Evolutionary conservation across 2,797 vertebrate species (phyloP).

Genomic region (Podargus strigoides): DNA sequence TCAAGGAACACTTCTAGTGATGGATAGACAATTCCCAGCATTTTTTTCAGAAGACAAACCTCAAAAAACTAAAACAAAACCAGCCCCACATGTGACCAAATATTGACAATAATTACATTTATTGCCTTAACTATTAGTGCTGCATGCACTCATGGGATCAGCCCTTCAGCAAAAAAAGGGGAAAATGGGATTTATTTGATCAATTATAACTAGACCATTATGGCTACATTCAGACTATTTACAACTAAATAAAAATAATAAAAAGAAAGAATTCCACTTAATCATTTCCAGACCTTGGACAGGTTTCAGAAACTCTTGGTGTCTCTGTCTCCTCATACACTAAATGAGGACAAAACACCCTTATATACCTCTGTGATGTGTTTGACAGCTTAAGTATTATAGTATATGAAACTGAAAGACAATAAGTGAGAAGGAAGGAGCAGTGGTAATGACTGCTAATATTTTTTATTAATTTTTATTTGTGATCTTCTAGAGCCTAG

Average conservation of each 20-base stretch:
- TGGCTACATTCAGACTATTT: not conserved
- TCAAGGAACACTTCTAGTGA: not conserved
- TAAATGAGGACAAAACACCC: not conserved
- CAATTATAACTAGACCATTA: not conserved
- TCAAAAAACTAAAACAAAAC: not conserved
- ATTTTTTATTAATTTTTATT: not conserved
- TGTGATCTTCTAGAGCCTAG: not conserved
- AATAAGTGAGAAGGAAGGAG: not conserved
- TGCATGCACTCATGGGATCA: not conserved
- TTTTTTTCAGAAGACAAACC: not conserved
- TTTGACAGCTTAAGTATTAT: not conserved
- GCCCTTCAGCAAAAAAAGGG: not conserved
- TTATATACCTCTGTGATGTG: not conserved
- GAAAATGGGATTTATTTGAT: not conserved
- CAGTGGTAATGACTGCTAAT: not conserved
- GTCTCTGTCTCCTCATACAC: not conserved
- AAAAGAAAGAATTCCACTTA: not conserved
- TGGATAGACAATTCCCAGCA: not conserved
- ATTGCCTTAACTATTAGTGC: not conserved
- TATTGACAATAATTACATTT: not conserved
- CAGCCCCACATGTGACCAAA: not conserved
- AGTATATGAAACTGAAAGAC: not conserved
- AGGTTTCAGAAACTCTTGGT: not conserved
- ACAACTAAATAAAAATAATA: not conserved
- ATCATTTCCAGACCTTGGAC: not conserved